Base-by-base conservation (phyloP, 23 tunicate genomes). In the Styela clava region DNA sequence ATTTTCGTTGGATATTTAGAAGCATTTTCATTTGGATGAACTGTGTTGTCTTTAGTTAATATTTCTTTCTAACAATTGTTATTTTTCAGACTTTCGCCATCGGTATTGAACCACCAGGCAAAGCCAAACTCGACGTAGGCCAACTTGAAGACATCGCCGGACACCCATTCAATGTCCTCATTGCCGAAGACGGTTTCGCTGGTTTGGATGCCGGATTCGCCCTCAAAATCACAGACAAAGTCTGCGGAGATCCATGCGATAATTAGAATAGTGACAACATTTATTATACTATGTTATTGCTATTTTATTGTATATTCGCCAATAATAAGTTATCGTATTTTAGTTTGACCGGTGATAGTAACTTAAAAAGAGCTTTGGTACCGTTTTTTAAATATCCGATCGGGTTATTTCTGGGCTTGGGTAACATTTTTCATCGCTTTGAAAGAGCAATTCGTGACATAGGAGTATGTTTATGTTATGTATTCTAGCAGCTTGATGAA, bases 161-260 rank as follows among this genome's bases (percentile, higher is more conserved):
- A 0, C 16, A 27, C 0, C 33, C 24, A 0, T 21, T 20, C n/a
- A 51, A 52, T 44, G 65, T 76, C 26, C 33, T 76, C n/a, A 16
- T 76, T 27, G 65, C 81, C 7, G 31, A 1, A 0, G n/a, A 52
- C 21, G 65, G 64, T 76, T 76, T 76, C 81, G 65, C 9, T 9
- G 21, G 62, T 52, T 26, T 76, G 65, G 81, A 76, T 29, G 81
- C 81, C 64, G 27, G 27, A 0, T 76, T 76, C 65, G 81, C 81
- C 44, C 27, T 76, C 5, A 52, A 31, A 51, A 76, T 76, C 26
- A 76, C 81, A 35, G 81, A 76, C 63, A 76, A 52, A 52, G 81
- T 76, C 24, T 76, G 81, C 64, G 81, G 81, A 25, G 81, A 76
- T 56, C 81, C 81, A 26, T 76, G 81, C 65, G 81, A 76, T 26